Base-by-base conservation (phyloP, 2,888 invertebrate genomes). In the Agonum fuliginosum region DNA sequence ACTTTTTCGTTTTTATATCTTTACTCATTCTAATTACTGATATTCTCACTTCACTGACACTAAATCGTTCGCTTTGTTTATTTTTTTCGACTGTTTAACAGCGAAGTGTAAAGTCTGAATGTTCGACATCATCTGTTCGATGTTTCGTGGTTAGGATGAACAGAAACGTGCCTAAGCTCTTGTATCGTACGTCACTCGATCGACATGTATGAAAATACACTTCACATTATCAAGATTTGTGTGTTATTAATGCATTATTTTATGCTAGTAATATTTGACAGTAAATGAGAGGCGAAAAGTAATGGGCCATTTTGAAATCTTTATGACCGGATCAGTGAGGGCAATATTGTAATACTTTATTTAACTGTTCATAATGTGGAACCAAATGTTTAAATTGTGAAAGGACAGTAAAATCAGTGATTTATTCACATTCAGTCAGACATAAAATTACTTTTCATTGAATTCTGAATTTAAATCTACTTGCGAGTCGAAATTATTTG, bases 231-330 rank as follows among this genome's bases (percentile, higher is more conserved):
- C 17, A 46, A 12, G 46, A 46, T 46, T 46, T 46, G 46, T 46
- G 46, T 46, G 14, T 46, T 46, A 46, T 46, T 46, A 46, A 46
- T 46, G 46, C 46, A 46, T 46, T 46, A 46, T 46, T 46, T 46
- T 17, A 46, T 46, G 46, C 6, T 14, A 46, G 17, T 46, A 6
- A 17, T 14, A 17, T 1, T 17, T 46, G 46, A 14, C 4, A 46
- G 46, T 14, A 17, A 1, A 8, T 46, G 46, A 14, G 17, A 46
- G 46, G 46, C 12, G 10, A 1, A 46, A 17, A 46, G 17, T 17
- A 17, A 17, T 46, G 46, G 1, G 12, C 10, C 12, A 8, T 12
- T 46, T 46, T 1, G 4, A 17, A 10, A 17, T 46, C 14, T 12
- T 46, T 46, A 3, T 17, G 30, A 30, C 30, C 3, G 30, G 30